These are phyloP conservation scores for Laspeyria flexula DNA, from an alignment of 2,888 invertebrate species.

Conservation along the genomic window DNA sequence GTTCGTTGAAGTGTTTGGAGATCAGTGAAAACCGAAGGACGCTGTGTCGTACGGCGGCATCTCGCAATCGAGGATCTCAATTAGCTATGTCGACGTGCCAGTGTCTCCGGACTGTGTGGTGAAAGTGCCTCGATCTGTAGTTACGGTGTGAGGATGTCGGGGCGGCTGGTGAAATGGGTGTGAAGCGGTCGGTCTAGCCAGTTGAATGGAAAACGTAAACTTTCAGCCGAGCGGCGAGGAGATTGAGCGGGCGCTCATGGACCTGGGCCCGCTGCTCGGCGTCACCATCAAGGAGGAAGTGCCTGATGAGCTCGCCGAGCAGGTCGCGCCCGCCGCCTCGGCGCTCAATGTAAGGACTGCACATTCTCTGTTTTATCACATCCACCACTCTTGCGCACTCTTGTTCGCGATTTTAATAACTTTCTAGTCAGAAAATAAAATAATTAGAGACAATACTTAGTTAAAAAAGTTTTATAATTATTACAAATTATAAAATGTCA, in stretches of 20 bases:
- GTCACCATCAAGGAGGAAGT: constrained; percentile 81
- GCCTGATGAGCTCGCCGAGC: constrained; percentile 68
- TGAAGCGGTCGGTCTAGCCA: constrained; percentile 42
- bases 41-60: constrained; percentile 56
- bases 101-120: constrained; percentile 63
- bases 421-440: no score
- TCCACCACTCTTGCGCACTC: no score
- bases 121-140: constrained; percentile 63
- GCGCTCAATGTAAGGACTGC: constrained; percentile 63
- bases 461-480: no score
- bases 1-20: constrained; percentile 8
- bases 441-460: no score
- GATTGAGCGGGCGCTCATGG: constrained; percentile 81
- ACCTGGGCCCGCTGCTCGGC: constrained; percentile 78
- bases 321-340: constrained; percentile 44
- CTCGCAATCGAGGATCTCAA: constrained; percentile 61
- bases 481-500: no score
- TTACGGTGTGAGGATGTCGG: constrained; percentile 59
- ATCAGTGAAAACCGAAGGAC: constrained; percentile 39
- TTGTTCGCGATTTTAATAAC: no score
- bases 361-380: no score
- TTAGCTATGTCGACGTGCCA: constrained; percentile 76
- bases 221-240: constrained; percentile 77
- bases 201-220: constrained; percentile 73
- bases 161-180: constrained; percentile 51